phyloP scores from a whole-genome alignment of 1,140 invertebrate species.

The Drosophila littoralis region DNA sequence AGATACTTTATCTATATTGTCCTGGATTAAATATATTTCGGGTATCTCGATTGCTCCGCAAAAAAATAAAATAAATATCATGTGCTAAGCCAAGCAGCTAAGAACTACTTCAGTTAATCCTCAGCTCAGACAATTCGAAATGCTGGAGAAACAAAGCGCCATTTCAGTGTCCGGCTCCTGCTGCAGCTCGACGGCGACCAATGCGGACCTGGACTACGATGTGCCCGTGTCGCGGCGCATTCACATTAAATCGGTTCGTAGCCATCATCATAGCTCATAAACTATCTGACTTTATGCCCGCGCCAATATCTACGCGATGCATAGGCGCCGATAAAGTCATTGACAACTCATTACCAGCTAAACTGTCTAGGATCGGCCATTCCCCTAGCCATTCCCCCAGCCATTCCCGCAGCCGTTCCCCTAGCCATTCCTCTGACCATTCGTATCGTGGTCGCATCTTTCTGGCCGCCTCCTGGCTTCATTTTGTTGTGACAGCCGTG shows the following conservation, averaged over 20 bases:
- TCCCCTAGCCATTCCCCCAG: neutral
- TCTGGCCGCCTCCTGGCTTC: constrained; percentile 6
- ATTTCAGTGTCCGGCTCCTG: constrained; percentile 65
- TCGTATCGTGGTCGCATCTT: constrained; percentile 18
- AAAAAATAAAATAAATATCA: constrained; percentile 9
- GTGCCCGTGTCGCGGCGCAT: constrained; percentile 74
- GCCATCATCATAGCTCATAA: constrained; percentile 49
- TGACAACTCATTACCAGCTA: constrained; percentile 47
- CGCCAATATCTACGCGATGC: constrained; percentile 27
- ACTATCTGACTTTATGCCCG: constrained; percentile 47
- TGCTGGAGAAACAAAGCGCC: constrained; percentile 70
- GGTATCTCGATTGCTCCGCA: constrained; percentile 54
- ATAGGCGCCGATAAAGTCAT: constrained; percentile 55
- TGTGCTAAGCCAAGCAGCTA: constrained; percentile 33
- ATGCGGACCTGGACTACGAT: constrained; percentile 76
- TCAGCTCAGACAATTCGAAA: constrained; percentile 28
- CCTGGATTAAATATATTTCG: constrained; percentile 84
- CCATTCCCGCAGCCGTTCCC: neutral
- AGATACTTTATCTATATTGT: constrained; percentile 83
- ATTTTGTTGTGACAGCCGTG: constrained; percentile 62
- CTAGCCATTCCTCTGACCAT: neutral
- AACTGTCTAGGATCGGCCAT: constrained; percentile 18
- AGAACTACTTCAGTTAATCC: neutral
- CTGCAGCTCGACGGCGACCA: constrained; percentile 71
- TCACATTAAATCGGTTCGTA: constrained; percentile 80